phyloP scores from a whole-genome alignment of 1,140 invertebrate species.

The Diploscapter pachys region DNA sequence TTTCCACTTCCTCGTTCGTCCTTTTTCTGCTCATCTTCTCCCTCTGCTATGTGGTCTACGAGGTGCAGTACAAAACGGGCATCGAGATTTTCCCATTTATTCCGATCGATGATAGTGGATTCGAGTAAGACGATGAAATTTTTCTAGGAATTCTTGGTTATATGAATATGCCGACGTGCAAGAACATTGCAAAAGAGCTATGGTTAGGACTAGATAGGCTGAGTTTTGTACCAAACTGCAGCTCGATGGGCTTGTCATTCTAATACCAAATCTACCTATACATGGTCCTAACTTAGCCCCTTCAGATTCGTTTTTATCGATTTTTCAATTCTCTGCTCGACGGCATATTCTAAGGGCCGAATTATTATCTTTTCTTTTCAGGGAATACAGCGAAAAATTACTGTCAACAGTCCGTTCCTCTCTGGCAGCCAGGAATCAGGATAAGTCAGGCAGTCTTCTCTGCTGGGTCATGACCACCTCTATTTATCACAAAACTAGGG shows the following conservation, averaged over 20 bases:
- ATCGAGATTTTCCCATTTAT: conserved; percentile 28
- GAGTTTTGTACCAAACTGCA: neutral
- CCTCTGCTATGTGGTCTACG: conserved; percentile 14
- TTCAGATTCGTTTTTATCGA: neutral
- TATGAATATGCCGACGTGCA: neutral
- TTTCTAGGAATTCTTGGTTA: neutral
- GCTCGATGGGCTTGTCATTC: neutral
- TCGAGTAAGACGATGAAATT: conserved; percentile 21
- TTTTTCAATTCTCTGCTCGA: neutral
- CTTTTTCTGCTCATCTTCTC: conserved; percentile 11
- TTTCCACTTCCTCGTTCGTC: neutral
- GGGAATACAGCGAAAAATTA: conserved; percentile 19
- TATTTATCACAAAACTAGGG: conserved; percentile 29
- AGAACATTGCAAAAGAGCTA: neutral
- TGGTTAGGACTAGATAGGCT: neutral
- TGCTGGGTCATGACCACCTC: conserved; percentile 35
- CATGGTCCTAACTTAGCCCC: neutral
- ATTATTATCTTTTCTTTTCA: neutral
- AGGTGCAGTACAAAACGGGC: conserved; percentile 31
- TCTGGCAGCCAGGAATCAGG: conserved; percentile 14
- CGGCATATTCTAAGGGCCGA: neutral
- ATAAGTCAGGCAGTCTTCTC: conserved; percentile 19
- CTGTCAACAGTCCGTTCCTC: conserved; percentile 7
- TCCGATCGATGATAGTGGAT: conserved; percentile 26
- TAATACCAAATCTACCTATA: neutral